Conservation (phyloP, 92 coral and sea anemone genomes). For the Umimayanthus kanabou region DNA sequence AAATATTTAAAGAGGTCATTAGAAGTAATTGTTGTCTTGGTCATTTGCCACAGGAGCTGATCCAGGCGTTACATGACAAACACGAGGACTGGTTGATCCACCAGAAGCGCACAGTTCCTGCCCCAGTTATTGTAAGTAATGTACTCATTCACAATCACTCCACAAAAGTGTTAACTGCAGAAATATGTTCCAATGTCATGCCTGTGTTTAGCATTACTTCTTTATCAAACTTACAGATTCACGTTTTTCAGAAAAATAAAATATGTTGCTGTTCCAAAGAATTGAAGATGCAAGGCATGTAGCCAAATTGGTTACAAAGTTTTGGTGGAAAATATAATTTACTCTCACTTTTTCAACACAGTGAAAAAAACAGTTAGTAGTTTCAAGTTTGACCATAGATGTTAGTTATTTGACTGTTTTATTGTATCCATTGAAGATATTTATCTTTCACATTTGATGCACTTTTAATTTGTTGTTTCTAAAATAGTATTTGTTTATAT, state of each 20-base stretch:
- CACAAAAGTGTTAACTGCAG: not conserved
- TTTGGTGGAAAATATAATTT: no score
- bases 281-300: not conserved
- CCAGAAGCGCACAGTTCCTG: conserved; percentile 78
- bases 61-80: conserved; percentile 83
- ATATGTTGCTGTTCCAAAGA: not conserved
- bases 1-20: no score
- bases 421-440: no score
- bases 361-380: no score
- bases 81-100: conserved; percentile 94
- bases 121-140: conserved; percentile 87
- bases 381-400: no score
- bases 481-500: no score
- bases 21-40: not conserved
- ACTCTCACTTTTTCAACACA: no score
- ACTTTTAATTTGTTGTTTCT: no score
- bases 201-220: not conserved
- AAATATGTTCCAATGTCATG: no score
- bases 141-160: not conserved
- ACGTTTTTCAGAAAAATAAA: not conserved
- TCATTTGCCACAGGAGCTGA: conserved; percentile 62
- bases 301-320: not conserved
- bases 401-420: no score
- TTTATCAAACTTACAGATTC: not conserved
- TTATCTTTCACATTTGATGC: no score